Evolutionary conservation across 2,797 vertebrate species (phyloP).

Genomic region (Agapornis canus): DNA sequence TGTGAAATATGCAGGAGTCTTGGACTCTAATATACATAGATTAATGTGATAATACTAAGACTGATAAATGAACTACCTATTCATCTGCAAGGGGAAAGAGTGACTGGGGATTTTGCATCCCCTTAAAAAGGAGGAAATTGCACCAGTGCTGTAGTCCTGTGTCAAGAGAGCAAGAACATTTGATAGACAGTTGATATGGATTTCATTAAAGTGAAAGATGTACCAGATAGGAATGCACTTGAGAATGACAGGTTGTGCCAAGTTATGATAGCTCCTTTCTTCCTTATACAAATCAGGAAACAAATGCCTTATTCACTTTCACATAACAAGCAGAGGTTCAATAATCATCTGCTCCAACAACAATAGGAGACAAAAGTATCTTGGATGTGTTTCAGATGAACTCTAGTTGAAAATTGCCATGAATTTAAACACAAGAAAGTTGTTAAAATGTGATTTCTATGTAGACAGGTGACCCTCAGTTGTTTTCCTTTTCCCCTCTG

Average conservation of each 20-base stretch:
- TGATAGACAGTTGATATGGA: neutral
- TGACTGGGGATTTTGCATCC: neutral
- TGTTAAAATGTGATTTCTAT: neutral
- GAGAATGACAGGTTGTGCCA: neutral
- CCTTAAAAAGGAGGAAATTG: neutral
- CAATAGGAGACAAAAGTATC: neutral
- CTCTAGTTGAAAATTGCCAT: neutral
- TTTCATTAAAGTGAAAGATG: slow-evolving; percentile 5
- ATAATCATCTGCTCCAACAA: neutral
- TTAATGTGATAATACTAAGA: neutral
- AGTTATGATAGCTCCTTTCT: neutral
- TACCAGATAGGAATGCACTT: neutral
- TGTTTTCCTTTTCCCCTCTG: neutral
- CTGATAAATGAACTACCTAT: neutral
- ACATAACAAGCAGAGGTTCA: neutral
- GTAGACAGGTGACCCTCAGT: rapidly evolving
- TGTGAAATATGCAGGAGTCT: neutral
- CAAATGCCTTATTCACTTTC: neutral
- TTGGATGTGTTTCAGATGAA: neutral
- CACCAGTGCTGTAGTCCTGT: neutral
- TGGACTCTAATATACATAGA: neutral
- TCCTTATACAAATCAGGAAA: neutral
- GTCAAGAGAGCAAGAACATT: neutral
- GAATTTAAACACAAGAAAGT: neutral
- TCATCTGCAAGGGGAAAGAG: neutral